Conservation (phyloP, 2,888 invertebrate genomes). For the Seira sanloemensis region DNA sequence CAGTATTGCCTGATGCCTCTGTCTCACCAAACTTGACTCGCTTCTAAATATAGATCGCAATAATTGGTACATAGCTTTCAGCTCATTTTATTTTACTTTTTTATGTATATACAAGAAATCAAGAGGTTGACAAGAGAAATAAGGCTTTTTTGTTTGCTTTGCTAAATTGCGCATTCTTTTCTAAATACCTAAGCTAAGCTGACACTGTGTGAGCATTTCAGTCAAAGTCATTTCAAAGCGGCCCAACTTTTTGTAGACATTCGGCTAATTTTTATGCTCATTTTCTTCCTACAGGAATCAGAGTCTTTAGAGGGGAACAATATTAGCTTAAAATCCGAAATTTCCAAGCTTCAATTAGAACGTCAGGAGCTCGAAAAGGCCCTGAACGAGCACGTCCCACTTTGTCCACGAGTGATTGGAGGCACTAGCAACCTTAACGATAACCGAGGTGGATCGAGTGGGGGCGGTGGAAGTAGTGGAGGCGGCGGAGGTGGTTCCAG, state of each 20-base stretch:
- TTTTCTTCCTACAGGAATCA: constrained; percentile 80
- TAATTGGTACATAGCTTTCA: constrained; percentile 1
- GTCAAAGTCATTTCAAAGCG: too few species aligned
- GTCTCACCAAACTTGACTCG: background rate
- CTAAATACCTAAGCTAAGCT: too few species aligned
- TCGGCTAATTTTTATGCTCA: background rate
- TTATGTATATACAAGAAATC: background rate
- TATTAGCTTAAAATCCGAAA: constrained; percentile 87
- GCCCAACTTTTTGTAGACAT: too few species aligned
- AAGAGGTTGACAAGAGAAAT: background rate
- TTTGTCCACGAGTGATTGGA: constrained; percentile 77
- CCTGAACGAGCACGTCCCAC: constrained; percentile 84
- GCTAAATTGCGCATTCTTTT: too few species aligned
- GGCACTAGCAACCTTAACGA: constrained; percentile 76
- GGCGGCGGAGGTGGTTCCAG: constrained; percentile 30
- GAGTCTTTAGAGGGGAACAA: constrained; percentile 91
- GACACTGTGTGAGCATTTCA: too few species aligned
- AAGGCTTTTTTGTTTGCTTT: constrained; percentile 26
- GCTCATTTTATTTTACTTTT: background rate
- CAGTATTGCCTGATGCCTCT: background rate
- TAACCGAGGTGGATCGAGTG: constrained; percentile 41
- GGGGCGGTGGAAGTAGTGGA: constrained; percentile 30
- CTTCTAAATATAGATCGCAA: constrained; percentile 1
- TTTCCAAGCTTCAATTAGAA: constrained; percentile 88
- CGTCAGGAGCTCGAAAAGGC: constrained; percentile 87